phyloP scores from a whole-genome alignment of 64 coral and sea anemone species.

The Orbicella faveolata region DNA sequence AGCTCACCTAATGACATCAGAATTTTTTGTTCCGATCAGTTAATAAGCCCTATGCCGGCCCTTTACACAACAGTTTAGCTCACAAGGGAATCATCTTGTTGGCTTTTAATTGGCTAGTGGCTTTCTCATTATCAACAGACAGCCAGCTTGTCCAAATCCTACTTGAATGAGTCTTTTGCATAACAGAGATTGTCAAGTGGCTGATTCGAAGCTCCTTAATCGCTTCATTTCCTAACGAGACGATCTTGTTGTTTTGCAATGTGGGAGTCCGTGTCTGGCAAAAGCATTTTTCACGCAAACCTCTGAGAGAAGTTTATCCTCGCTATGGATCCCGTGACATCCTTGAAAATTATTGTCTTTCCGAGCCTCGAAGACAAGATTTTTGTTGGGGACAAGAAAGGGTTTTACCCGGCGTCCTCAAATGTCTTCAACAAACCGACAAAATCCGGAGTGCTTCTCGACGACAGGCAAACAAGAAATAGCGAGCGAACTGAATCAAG shows the following conservation, averaged over 20 bases:
- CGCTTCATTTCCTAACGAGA: not conserved
- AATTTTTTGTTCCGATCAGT: not conserved
- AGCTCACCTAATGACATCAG: not conserved
- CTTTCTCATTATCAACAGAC: not conserved
- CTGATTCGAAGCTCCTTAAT: not conserved
- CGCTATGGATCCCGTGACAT: constrained; percentile 9
- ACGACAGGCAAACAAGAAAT: not conserved
- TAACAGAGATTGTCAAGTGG: constrained; percentile 17
- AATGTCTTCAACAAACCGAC: not conserved
- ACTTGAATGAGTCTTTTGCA: constrained; percentile 14
- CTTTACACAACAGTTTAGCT: constrained; percentile 13
- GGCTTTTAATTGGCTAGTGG: constrained; percentile 28
- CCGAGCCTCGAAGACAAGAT: constrained; percentile 35
- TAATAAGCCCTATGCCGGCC: not conserved
- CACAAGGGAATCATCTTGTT: constrained; percentile 39
- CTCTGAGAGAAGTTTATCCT: not conserved
- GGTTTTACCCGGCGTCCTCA: not conserved
- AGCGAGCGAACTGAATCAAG: not conserved
- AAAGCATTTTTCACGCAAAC: not conserved
- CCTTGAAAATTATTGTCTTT: constrained; percentile 50
- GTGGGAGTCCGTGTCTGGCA: not conserved
- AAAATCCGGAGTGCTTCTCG: not conserved
- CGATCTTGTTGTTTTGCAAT: not conserved
- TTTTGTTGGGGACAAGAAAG: constrained; percentile 4
- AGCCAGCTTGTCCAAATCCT: constrained; percentile 22